Conservation (phyloP, 1,140 invertebrate genomes). For the Drosophila eugracilis region DNA sequence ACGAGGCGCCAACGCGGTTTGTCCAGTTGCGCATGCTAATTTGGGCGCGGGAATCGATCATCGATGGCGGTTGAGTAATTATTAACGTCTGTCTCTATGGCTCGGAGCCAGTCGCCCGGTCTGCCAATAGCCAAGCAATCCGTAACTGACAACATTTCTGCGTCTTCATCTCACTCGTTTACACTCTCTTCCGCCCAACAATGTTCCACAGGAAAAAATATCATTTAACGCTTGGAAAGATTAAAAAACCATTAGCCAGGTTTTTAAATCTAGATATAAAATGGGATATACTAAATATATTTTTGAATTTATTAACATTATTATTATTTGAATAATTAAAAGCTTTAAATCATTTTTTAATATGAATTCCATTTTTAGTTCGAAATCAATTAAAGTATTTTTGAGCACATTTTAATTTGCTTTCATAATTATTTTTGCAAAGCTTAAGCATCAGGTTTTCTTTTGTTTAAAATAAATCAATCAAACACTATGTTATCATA, state of each 20-base stretch:
- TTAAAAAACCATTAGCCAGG: too few relatives aligned
- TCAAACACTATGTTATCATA: background rate
- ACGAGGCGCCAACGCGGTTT: conserved; percentile 24
- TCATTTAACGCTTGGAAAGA: conserved; percentile 7
- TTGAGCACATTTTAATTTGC: too few relatives aligned
- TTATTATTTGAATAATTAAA: too few relatives aligned
- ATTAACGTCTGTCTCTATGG: conserved; percentile 59
- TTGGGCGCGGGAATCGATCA: conserved; percentile 66
- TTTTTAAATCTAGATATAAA: too few relatives aligned
- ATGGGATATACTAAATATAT: background rate
- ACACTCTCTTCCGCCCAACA: conserved; percentile 23
- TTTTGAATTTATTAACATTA: too few relatives aligned
- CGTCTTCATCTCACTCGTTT: conserved; percentile 17
- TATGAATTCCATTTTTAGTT: background rate
- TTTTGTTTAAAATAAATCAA: conserved; percentile 9
- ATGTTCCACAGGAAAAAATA: conserved; percentile 23
- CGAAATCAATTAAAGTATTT: too few relatives aligned
- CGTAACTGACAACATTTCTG: conserved; percentile 42
- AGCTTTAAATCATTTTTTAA: too few relatives aligned
- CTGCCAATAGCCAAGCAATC: conserved; percentile 9
- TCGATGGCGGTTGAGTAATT: conserved; percentile 54
- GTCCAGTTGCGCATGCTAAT: conserved; percentile 76
- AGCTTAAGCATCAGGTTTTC: too few relatives aligned
- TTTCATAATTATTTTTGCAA: background rate
- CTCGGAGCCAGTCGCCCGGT: conserved; percentile 43